Percentiles rank a stretch among this genome's conserved stretches.
phyloP scores from a whole-genome alignment of 2,113 vertebrate species.

The Psettodes erumei region DNA sequence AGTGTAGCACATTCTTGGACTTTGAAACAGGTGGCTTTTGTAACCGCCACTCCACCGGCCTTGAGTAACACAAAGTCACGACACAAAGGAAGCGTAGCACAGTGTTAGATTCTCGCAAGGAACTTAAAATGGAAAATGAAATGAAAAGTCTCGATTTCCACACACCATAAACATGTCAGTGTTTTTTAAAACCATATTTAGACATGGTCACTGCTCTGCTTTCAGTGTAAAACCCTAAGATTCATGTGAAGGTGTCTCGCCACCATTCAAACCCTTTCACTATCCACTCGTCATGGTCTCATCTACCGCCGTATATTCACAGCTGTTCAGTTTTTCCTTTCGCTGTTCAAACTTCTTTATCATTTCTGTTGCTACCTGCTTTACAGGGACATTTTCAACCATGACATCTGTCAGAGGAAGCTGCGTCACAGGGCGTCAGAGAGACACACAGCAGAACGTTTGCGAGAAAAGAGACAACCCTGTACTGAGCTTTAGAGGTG shows the following conservation, averaged over 20 bases:
- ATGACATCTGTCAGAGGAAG: too few species aligned
- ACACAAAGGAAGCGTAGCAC: not conserved
- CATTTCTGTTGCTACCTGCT: not conserved
- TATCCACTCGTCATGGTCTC: not conserved
- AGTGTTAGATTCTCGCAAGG: not conserved
- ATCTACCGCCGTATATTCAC: constrained; percentile 1
- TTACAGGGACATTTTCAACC: not conserved
- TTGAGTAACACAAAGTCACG: constrained; percentile 28
- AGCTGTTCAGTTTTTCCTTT: not conserved
- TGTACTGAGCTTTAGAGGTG: not conserved
- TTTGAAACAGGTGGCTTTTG: constrained; percentile 35
- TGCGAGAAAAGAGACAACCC: too few species aligned
- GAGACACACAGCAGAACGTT: too few species aligned
- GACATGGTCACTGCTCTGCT: not conserved
- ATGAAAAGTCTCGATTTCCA: not conserved
- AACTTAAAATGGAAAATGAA: not conserved
- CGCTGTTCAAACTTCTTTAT: not conserved
- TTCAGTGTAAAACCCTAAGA: constrained; percentile 12
- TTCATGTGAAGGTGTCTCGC: not conserved
- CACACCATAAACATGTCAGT: not conserved
- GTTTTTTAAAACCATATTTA: not conserved
- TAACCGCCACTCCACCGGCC: constrained; percentile 9
- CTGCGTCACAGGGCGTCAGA: too few species aligned
- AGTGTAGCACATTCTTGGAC: not conserved
- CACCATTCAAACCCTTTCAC: constrained; percentile 9